Conservation (phyloP, 2,113 vertebrate species). For the Tetraodon nigroviridis region DNA sequence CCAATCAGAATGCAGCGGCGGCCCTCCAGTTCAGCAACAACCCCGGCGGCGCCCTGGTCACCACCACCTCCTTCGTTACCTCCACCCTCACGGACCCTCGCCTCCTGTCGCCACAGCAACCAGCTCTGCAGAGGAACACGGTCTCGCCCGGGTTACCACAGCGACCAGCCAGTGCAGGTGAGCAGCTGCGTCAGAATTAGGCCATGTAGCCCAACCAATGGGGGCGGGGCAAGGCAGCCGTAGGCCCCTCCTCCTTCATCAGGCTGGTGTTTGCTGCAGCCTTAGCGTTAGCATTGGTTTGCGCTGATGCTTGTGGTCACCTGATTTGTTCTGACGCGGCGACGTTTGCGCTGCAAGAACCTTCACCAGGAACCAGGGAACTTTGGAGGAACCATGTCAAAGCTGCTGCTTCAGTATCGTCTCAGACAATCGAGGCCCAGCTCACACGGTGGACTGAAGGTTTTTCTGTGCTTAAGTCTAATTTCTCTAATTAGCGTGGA, state of each 20-base stretch:
- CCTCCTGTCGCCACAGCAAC: constrained; percentile 91
- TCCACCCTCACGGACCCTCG: constrained; percentile 89
- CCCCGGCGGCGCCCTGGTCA: constrained; percentile 83
- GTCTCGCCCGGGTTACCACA: constrained; percentile 91
- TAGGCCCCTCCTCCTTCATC: too few species aligned
- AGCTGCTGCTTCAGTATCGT: too few species aligned
- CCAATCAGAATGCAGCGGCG: constrained; percentile 79
- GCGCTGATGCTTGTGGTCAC: too few species aligned
- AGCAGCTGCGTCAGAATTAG: constrained; percentile 57
- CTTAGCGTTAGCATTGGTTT: too few species aligned
- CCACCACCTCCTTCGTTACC: constrained; percentile 87
- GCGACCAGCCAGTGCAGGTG: constrained; percentile 92
- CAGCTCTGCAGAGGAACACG: constrained; percentile 85
- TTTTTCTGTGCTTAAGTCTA: too few species aligned
- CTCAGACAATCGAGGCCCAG: too few species aligned
- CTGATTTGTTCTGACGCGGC: too few species aligned
- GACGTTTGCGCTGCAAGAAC: not conserved
- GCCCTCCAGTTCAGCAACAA: constrained; percentile 88
- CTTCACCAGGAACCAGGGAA: too few species aligned
- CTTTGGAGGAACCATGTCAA: too few species aligned
- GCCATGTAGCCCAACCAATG: constrained; percentile 65
- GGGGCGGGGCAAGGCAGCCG: too few species aligned
- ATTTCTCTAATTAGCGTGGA: not conserved
- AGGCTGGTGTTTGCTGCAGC: constrained; percentile 14
- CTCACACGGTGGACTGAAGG: too few species aligned